Base-by-base conservation (phyloP, 1,140 invertebrate species). In the Aphelinus atriplicis region DNA sequence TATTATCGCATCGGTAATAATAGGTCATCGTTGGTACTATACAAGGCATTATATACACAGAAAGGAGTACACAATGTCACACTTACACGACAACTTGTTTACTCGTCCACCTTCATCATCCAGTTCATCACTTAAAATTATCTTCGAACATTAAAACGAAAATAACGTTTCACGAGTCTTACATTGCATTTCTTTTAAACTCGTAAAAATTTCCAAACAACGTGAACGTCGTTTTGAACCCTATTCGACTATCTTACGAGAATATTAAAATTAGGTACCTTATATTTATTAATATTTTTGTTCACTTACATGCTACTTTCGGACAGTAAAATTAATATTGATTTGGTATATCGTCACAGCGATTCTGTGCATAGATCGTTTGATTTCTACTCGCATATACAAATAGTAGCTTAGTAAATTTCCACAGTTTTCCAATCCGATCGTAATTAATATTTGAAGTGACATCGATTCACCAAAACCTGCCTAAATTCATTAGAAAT, bases 261-360 rank as follows among this genome's bases (percentile, higher is more conserved):
- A 65, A 70, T 61, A 73, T 73, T 64, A 77, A 47, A 73, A 73
- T 77, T 63, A 72, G 48, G 60, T 68, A 47, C 53, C 64, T 57
- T 69, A 68, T 56, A 58, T 56, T 58, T 26, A 73, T 78, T 51
- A 43, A 62, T 76, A 70, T 73, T 72, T 71, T 62, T 65, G 62
- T 61, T 76, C 71, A 63, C 77, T 73, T 75, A 75, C 56, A 66
- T 53, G 55, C 73, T 75, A 75, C 67, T 75, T 71, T 71, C 73
- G 50, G 70, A 75, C 68, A 68, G 53, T 68, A 77, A 78, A 81
- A 76, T 82, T 84, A 84, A 80, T 82, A 83, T 86, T 82, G 83
- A 84, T 88, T 88, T 88, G 85, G 86, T 88, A 88, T 87, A 86
- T 85, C 82, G 82, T 88, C 86, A 87, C 86, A 88, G 85, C 85